Percentiles rank a stretch among this genome's conserved stretches.
Conservation (phyloP, 92 coral and sea anemone genomes). For the Zoanthus sansibaricus region DNA sequence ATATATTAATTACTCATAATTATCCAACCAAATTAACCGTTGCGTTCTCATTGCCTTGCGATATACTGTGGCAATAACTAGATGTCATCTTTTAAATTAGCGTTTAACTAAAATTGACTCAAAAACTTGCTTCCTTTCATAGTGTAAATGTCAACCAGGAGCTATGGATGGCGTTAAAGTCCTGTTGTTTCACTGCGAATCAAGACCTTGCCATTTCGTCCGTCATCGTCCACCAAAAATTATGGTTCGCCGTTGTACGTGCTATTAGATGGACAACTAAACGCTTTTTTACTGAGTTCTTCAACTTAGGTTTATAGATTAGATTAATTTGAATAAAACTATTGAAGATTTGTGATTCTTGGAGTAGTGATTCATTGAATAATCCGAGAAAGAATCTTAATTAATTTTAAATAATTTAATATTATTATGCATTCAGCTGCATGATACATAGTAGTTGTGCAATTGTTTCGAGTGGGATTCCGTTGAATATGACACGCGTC, state of each 20-base stretch:
- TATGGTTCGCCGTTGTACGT: conserved; percentile 14
- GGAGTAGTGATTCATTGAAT: too few relatives aligned
- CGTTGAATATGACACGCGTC: too few relatives aligned
- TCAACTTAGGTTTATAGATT: neutral
- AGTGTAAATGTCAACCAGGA: conserved; percentile 21
- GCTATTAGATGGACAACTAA: neutral
- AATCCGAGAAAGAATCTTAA: too few relatives aligned
- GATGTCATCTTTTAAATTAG: neutral
- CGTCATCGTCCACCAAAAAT: neutral
- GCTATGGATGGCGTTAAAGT: conserved; percentile 6
- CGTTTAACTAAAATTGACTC: neutral
- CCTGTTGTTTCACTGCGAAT: conserved; percentile 5
- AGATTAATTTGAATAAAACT: neutral
- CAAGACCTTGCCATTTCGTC: conserved; percentile 24
- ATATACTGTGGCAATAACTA: too few relatives aligned
- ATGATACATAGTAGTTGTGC: too few relatives aligned
- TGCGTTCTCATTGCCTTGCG: too few relatives aligned
- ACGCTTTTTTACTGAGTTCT: neutral
- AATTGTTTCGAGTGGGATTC: too few relatives aligned
- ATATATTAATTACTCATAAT: too few relatives aligned
- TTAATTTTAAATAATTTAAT: too few relatives aligned
- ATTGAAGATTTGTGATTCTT: neutral
- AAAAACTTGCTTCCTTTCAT: neutral
- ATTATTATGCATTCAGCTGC: too few relatives aligned
- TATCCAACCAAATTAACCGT: too few relatives aligned